Percentiles rank a stretch among this genome's conserved stretches.
Conservation (phyloP, 2,113 vertebrate species). For the Jacana jacana region DNA sequence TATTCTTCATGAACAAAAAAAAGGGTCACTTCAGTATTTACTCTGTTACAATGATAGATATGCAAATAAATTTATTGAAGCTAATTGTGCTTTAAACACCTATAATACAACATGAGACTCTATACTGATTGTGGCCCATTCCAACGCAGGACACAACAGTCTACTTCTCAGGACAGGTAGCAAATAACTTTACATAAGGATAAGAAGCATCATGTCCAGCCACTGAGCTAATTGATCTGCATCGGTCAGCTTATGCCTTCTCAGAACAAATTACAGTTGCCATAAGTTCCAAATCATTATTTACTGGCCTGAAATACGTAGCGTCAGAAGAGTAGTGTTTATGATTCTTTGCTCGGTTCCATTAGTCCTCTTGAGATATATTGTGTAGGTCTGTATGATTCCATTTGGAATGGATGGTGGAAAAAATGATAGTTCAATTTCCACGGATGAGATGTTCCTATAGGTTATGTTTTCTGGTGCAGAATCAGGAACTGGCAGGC, state of each 20-base stretch:
- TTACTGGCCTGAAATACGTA: constrained; percentile 72
- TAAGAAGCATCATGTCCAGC: not conserved
- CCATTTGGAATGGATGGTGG: constrained; percentile 78
- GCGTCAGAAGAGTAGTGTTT: constrained; percentile 67
- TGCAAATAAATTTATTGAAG: not conserved
- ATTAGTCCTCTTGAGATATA: constrained; percentile 74
- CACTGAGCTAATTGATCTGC: not conserved
- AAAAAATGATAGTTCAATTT: constrained; percentile 76
- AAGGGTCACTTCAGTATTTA: not conserved
- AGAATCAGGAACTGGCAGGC: constrained; percentile 73
- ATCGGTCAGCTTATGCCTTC: not conserved
- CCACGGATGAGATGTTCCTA: constrained; percentile 75
- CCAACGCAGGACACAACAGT: not conserved
- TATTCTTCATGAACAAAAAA: not conserved
- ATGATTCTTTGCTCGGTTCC: constrained; percentile 65
- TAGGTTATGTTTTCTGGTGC: constrained; percentile 80
- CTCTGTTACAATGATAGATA: not conserved
- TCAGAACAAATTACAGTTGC: not conserved
- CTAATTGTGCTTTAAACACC: not conserved
- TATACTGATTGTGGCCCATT: not conserved
- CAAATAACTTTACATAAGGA: not conserved
- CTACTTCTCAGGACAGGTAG: not conserved
- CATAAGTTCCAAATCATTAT: not conserved
- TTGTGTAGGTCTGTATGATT: constrained; percentile 75
- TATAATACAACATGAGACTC: not conserved